These are phyloP conservation scores for Hapalemur alaotrensis DNA, from an alignment of 2,797 vertebrate genomes.

Conservation along the genomic window DNA sequence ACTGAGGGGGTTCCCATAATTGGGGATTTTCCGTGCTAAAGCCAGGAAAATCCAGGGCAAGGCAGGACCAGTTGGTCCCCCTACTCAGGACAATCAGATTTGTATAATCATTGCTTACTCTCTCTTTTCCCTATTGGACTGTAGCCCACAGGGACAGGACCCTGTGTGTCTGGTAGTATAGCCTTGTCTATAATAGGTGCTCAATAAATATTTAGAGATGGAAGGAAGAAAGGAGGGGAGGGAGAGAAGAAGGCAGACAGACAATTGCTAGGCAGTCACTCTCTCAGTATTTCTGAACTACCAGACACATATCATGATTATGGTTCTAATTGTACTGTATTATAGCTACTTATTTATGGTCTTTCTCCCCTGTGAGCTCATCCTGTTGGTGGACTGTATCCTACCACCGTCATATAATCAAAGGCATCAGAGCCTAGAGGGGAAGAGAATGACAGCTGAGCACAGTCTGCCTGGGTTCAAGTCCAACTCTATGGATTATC, in stretches of 20 bases:
- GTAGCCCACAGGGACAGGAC: neutral
- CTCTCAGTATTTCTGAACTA: neutral
- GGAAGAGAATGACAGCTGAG: neutral
- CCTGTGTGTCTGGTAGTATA: neutral
- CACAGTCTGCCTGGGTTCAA: neutral
- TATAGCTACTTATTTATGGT: neutral
- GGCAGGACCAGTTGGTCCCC: neutral
- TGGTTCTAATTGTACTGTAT: neutral
- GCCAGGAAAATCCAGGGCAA: neutral
- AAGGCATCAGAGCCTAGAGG: neutral
- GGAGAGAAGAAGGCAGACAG: neutral
- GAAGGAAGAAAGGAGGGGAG: neutral
- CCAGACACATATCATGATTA: neutral
- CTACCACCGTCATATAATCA: neutral
- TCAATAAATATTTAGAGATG: neutral
- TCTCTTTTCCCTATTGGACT: neutral
- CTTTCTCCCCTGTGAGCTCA: neutral
- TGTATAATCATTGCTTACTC: neutral
- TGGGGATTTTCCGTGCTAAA: neutral
- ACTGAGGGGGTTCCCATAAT: neutral
- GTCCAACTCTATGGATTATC: neutral
- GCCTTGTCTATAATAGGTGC: neutral
- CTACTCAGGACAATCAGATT: neutral
- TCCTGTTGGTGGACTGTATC: too few relatives aligned
- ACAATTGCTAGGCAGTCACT: neutral